These are phyloP conservation scores for Drosophila birchii DNA, from an alignment of 2,888 invertebrate species.

Conservation along the genomic window DNA sequence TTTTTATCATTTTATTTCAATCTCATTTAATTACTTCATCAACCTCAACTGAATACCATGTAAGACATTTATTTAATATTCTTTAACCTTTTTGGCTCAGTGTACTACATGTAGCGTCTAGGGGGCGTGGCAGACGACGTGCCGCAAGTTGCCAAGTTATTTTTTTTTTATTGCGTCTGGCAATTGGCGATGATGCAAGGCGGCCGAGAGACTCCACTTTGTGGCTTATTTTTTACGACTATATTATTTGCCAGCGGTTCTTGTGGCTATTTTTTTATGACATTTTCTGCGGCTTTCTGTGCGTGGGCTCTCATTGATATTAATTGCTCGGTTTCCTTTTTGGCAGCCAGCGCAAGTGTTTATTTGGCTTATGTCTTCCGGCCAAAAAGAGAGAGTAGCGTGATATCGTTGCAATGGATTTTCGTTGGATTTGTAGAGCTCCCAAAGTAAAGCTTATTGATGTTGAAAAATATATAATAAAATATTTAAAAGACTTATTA, in stretches of 20 bases:
- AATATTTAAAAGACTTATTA: neutral
- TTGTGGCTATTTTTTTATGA: slow-evolving; percentile 43
- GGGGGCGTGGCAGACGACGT: slow-evolving; percentile 31
- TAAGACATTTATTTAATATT: neutral
- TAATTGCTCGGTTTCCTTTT: slow-evolving; percentile 61
- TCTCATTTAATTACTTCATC: neutral
- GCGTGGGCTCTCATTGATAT: slow-evolving; percentile 64
- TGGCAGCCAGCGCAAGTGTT: slow-evolving; percentile 73
- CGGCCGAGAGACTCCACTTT: slow-evolving; percentile 26
- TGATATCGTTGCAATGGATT: neutral
- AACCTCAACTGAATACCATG: neutral
- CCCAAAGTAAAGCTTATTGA: neutral
- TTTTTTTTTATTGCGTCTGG: slow-evolving; percentile 43
- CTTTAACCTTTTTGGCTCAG: neutral
- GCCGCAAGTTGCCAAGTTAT: slow-evolving; percentile 41
- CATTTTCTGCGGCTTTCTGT: slow-evolving; percentile 48
- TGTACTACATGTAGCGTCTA: slow-evolving; percentile 5
- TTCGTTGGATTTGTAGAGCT: neutral
- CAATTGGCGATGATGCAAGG: slow-evolving; percentile 43
- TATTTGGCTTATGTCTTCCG: slow-evolving; percentile 68
- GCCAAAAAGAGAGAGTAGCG: slow-evolving; percentile 5
- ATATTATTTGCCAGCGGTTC: slow-evolving; percentile 46
- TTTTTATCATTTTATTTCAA: neutral
- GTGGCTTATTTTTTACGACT: slow-evolving; percentile 39
- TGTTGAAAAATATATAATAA: neutral